Base-by-base conservation (phyloP, 1,140 invertebrate genomes). In the Caenorhabditis briggsae region DNA sequence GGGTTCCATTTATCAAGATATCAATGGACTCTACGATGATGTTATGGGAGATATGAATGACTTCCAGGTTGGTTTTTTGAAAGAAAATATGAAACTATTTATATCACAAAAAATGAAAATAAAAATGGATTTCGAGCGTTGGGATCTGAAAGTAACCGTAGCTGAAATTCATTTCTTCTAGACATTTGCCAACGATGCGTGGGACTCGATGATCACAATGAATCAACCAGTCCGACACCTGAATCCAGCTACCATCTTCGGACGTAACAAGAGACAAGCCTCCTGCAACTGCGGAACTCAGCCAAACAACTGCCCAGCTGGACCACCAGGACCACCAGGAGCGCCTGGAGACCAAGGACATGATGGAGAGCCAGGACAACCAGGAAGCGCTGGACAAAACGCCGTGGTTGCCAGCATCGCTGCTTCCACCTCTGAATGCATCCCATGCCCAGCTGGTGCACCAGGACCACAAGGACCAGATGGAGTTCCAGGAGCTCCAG, bases 201-300 rank as follows among this genome's bases (percentile, higher is more conserved):
- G 88, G 88, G 55, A 56, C 14, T 58, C 61, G 6, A 88, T 87
- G 84, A 61, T 88, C 53, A 50, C 14, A 5, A 50, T 87, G 56
- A 65, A 87, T 16, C 43, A 41, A 82, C 53, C 84, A 33, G 46
- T 41, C 7, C 5, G 82, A 23, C 59, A 58, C 23, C 43, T 82
- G 46, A 65, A 56, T 6, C 25, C 74, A 23, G 46, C 46, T 0
- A 53, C 46, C 16, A 64, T 82, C 48, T 50, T 82, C n/a, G 58
- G 58, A 18, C 89, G 88, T 25, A 88, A 89, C 82, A 88, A 89
- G 86, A 82, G 88, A 65, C 56, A 53, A 46, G 82, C 82, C n/a
- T 55, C 46, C 0, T 88, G 88, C 65, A 84, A 58, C 33, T 89
- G 88, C 64, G 82, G 70, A 46, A 41, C 82, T 43, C 64, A 84